Evolutionary conservation across 2,113 vertebrate genomes (phyloP).

Genomic region (Globicephala melas): DNA sequence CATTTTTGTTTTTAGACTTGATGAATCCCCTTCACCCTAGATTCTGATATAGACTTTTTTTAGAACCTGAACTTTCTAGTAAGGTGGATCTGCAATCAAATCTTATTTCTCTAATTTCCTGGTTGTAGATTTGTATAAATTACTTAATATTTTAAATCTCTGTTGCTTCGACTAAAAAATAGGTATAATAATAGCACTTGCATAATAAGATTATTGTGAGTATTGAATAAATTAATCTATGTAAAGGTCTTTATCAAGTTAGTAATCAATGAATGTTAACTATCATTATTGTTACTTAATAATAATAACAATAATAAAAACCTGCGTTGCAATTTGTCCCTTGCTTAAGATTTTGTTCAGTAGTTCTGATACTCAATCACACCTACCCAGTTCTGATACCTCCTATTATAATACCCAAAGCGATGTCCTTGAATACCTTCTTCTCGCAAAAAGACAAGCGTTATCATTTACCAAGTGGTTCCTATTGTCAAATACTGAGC

Average conservation of each 20-base stretch:
- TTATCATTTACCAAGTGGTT: neutral
- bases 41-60: neutral
- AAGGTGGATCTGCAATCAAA: neutral
- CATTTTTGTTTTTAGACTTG: neutral
- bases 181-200: neutral
- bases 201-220: neutral
- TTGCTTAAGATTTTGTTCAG: neutral
- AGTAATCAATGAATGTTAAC: neutral
- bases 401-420: neutral
- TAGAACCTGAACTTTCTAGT: neutral
- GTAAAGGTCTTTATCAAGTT: neutral
- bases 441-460: neutral
- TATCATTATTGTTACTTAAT: neutral
- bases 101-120: neutral
- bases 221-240: neutral
- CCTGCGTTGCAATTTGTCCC: neutral
- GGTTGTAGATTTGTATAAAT: neutral
- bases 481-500: neutral
- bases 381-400: neutral
- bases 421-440: neutral
- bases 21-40: neutral
- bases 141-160: slow-evolving; percentile 10
- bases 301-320: slow-evolving; percentile 7
- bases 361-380: neutral
- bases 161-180: neutral